Evolutionary conservation across 2,113 vertebrate species (phyloP), one percentile per base, ranked within the genome.

Genomic region (Thunnus thynnus): DNA sequence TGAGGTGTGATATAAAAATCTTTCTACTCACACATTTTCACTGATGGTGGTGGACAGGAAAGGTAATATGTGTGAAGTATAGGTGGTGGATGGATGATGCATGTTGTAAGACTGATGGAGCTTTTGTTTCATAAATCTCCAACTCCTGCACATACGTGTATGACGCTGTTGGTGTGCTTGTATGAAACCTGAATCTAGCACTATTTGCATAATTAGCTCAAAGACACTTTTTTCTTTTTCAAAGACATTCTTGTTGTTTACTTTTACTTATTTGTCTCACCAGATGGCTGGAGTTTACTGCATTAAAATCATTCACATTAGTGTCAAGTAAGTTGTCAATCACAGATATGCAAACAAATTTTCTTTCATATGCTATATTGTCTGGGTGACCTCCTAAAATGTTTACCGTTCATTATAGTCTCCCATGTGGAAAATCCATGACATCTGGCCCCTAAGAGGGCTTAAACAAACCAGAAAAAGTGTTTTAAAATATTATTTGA

Each of bases 401-500:
- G n/a, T 79, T 79, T 69, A 54, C 4, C 13, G 2, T 78, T 82
- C 60, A 70, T 82, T 80, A 41, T 32, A 60, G 22, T 32, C 36
- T 55, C 64, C 48, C 20, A 13, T 47, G 60, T 61, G 51, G 61
- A 69, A 77, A 85, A 81, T 78, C 36, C 36, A 44, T 75, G 48
- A 30, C 71, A 74, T 64, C 41, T 58, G 51, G 11, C 25, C 5
- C 25, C 14, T 56, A 3, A 16, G 46, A 1, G 58, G 58, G 36
- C 25, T 55, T 22, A 50, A 60, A 61, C 62, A 46, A 80, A 68
- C n/a, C 13, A n/a, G 41, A 62, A 77, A 10, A 47, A 25, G 54
- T 32, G n/a, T 84, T 82, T 83, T 62, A 22, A 62, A 73, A 85
- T 78, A 77, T 73, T 47, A 50, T 82, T 71, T 78, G 74, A 83